Evolutionary conservation across 1,140 invertebrate species (phyloP), one percentile per base, ranked within the genome.

Genomic region (Chymomyza costata): DNA sequence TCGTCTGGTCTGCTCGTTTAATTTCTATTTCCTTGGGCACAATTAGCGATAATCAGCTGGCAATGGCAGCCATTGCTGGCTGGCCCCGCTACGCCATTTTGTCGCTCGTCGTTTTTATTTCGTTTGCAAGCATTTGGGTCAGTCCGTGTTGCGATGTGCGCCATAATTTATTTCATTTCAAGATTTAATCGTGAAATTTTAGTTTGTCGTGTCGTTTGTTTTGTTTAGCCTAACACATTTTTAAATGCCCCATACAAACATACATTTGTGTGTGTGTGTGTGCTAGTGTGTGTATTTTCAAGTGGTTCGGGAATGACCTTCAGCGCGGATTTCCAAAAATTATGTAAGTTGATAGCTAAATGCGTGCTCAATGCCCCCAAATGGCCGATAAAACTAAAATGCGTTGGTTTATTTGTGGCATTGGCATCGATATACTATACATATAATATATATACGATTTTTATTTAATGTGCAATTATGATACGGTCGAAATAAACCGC

Each of bases 11-110:
- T 44, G 43, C 48, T 58, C 49, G 53, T 73, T 78, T 66, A 52
- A 52, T 71, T 66, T 59, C 50, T 44, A 69, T 70, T 76, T 66
- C 71, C 71, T 57, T 55, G 55, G 45, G 55, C 63, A 51, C 73
- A 78, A 78, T 78, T 78, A 78, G 67, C 59, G 59, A 61, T 80
- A 80, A 71, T 78, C 73, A 78, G 73, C 57, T 58, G 48, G 56
- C 58, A 44, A 25, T 55, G 54, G 35, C 50, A 49, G 48, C 35
- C 44, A n/a, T n/a, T 49, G 37, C 40, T 45, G 45, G 46, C 38
- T 47, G 51, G 61, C 40, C 19, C 21, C 21, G 3, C 21, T 25
- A 25, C 21, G 3, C 21, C 3, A n/a, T n/a, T n/a, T 41, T 60
- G 37, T 19, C 48, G 51, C 39, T 63, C 35, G 18, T 46, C 30